Evolutionary conservation across 1,140 invertebrate species (phyloP).

Genomic region (Sminthurinus signatus): DNA sequence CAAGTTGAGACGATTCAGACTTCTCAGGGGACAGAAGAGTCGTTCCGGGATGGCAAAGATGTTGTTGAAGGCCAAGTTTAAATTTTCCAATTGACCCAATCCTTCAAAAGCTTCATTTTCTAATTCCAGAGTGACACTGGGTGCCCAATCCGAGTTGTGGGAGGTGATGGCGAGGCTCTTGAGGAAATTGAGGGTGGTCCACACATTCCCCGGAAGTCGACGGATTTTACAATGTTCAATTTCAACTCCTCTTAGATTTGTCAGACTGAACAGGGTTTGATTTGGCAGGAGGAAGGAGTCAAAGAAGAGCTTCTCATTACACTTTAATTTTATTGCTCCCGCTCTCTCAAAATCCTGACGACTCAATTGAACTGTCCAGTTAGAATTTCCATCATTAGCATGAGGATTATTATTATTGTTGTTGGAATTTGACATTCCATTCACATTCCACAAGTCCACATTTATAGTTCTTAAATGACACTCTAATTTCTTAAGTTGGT

Average conservation of each 20-base stretch:
- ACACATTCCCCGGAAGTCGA: slow-evolving; percentile 53
- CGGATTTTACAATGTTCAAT: slow-evolving; percentile 73
- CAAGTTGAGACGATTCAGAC: slow-evolving; percentile 69
- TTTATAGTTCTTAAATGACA: too few species aligned
- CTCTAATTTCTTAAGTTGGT: too few species aligned
- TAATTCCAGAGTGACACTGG: slow-evolving; percentile 72
- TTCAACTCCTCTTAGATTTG: slow-evolving; percentile 62
- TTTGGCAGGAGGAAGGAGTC: slow-evolving; percentile 64
- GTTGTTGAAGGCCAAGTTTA: slow-evolving; percentile 82
- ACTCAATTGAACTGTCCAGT: too few species aligned
- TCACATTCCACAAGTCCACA: too few species aligned
- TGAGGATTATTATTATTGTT: too few species aligned
- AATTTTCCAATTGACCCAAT: slow-evolving; percentile 61
- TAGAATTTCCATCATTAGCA: too few species aligned
- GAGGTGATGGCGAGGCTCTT: slow-evolving; percentile 75
- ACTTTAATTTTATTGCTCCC: slow-evolving; percentile 50
- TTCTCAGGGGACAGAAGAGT: slow-evolving; percentile 65
- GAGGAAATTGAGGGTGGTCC: slow-evolving; percentile 49
- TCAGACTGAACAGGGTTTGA: slow-evolving; percentile 63
- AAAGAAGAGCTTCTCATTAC: slow-evolving; percentile 68
- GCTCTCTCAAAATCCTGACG: too few species aligned
- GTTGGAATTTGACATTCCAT: too few species aligned
- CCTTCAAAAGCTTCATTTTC: slow-evolving; percentile 67
- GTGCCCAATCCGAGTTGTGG: slow-evolving; percentile 79
- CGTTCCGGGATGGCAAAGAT: slow-evolving; percentile 68